phyloP scores from a whole-genome alignment of 2,888 invertebrate genomes.

The Acrobasis consociella region DNA sequence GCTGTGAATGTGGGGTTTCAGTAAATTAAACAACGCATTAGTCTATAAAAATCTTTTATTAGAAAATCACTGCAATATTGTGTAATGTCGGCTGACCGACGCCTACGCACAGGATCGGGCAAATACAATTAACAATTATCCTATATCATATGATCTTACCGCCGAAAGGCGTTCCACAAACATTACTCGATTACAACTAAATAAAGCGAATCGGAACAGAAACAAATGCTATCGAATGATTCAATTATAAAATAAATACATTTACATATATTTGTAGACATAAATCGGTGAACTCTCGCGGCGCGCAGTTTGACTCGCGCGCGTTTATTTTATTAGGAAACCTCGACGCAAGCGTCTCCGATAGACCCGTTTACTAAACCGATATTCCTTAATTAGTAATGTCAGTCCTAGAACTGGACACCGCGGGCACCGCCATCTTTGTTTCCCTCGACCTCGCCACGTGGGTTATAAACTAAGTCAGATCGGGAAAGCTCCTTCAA shows the following conservation, averaged over 20 bases:
- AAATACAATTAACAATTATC: slow-evolving; percentile 66
- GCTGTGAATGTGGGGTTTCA: background rate
- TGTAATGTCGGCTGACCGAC: slow-evolving; percentile 52
- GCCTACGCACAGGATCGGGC: slow-evolving; percentile 58
- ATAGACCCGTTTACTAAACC: slow-evolving; percentile 48
- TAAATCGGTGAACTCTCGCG: slow-evolving; percentile 50
- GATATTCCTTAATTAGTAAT: slow-evolving; percentile 51
- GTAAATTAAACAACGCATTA: slow-evolving; percentile 50
- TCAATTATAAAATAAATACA: slow-evolving; percentile 74
- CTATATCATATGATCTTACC: slow-evolving; percentile 57
- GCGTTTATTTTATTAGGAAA: slow-evolving; percentile 26
- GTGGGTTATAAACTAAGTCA: background rate
- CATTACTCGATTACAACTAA: slow-evolving; percentile 65
- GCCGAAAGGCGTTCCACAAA: slow-evolving; percentile 55
- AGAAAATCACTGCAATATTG: slow-evolving; percentile 77
- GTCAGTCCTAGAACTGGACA: slow-evolving; percentile 53
- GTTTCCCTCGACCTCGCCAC: slow-evolving; percentile 24
- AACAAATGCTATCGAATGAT: slow-evolving; percentile 62
- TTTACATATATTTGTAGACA: slow-evolving; percentile 52
- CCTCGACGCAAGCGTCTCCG: slow-evolving; percentile 34
- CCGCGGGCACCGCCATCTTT: slow-evolving; percentile 29
- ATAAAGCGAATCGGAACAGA: slow-evolving; percentile 67
- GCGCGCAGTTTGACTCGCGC: slow-evolving; percentile 46
- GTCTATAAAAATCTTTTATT: slow-evolving; percentile 81
- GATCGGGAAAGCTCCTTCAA: slow-evolving; percentile 13